These are phyloP conservation scores for Sclerurus mexicanus DNA, from an alignment of 2,113 vertebrate genomes.

Conservation along the genomic window DNA sequence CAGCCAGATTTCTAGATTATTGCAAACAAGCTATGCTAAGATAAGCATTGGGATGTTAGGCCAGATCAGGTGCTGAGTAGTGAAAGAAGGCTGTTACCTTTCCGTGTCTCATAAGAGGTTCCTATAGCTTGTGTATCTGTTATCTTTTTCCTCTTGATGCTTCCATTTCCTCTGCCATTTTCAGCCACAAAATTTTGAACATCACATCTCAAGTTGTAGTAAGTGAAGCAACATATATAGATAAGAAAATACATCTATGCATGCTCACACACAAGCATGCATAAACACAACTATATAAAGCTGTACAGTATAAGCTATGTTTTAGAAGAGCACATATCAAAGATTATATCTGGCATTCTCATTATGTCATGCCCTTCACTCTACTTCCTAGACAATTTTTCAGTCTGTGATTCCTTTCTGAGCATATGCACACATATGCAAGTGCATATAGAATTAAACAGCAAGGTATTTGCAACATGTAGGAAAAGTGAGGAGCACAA, in stretches of 20 bases:
- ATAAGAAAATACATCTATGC: background rate
- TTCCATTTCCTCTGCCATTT: background rate
- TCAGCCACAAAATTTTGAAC: background rate
- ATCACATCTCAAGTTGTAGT: background rate
- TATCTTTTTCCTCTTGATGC: background rate
- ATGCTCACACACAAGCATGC: background rate
- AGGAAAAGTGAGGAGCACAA: background rate
- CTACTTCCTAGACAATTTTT: background rate
- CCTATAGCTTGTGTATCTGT: background rate
- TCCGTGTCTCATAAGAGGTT: background rate
- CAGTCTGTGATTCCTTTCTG: background rate
- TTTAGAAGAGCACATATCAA: background rate
- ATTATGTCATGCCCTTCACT: background rate
- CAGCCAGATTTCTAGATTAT: background rate
- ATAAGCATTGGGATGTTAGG: background rate
- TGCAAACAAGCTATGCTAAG: background rate
- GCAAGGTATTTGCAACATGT: background rate
- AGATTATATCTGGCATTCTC: background rate
- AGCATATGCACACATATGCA: background rate
- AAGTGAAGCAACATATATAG: background rate
- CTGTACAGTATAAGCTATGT: background rate
- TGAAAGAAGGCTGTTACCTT: background rate
- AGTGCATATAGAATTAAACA: background rate
- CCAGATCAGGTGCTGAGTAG: background rate
- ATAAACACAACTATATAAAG: background rate